These are phyloP conservation scores for Cygnus olor DNA, from an alignment of 2,797 vertebrate species.

Conservation along the genomic window DNA sequence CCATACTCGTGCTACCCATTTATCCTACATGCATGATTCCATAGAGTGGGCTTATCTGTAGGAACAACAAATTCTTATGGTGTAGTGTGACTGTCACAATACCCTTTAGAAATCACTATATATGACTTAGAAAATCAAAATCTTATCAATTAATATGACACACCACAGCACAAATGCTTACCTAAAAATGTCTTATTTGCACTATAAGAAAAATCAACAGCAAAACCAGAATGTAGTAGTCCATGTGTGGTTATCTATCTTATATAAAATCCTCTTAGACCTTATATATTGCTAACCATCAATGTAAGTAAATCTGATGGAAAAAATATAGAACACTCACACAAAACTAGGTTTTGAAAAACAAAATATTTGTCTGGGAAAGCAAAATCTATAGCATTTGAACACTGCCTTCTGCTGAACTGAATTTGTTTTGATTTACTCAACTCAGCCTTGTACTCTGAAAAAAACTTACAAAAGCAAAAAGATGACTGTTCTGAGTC, in stretches of 20 bases:
- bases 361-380: background rate
- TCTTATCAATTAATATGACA: slow-evolving; percentile 36
- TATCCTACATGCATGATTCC: slow-evolving; percentile 58
- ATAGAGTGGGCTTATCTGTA: slow-evolving; percentile 45
- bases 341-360: background rate
- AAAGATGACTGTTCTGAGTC: background rate
- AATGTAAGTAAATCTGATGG: background rate
- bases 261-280: background rate
- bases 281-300: background rate
- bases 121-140: slow-evolving; percentile 22
- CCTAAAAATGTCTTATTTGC: slow-evolving; percentile 20
- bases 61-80: slow-evolving; percentile 11
- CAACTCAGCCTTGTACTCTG: background rate
- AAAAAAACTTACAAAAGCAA: background rate
- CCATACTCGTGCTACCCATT: slow-evolving; percentile 53
- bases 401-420: background rate
- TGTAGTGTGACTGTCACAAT: background rate
- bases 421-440: background rate
- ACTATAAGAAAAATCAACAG: background rate
- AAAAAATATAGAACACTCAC: background rate
- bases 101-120: slow-evolving; percentile 29
- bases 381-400: background rate
- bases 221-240: background rate
- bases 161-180: background rate
- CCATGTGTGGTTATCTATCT: background rate